Percentiles rank a stretch among this genome's conserved stretches.
phyloP scores from a whole-genome alignment of 2,888 invertebrate genomes.

The Caenorhabditis wallacei region DNA sequence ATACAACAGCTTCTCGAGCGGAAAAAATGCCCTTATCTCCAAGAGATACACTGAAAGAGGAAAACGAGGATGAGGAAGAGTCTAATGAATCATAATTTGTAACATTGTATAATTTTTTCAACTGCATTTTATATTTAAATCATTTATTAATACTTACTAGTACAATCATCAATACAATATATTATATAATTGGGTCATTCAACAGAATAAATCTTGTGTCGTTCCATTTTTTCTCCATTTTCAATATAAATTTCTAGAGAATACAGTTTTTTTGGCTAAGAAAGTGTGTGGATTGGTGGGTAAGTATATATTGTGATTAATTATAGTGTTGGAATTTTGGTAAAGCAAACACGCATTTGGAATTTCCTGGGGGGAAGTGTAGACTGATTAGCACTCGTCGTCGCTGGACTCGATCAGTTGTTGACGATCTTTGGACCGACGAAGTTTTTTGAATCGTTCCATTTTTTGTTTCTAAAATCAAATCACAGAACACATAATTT shows the following conservation, averaged over 20 bases:
- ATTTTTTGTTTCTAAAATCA: conserved; percentile 57
- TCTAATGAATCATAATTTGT: not conserved
- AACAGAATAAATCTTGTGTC: conserved; percentile 42
- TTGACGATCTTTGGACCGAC: conserved; percentile 63
- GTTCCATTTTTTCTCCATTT: conserved; percentile 14
- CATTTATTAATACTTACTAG: conserved; percentile 19
- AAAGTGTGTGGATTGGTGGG: conserved; percentile 2
- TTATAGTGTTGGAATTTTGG: conserved; percentile 51
- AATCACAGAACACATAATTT: conserved; percentile 21
- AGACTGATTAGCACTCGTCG: conserved; percentile 49
- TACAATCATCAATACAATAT: conserved; percentile 11
- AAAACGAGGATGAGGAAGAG: conserved; percentile 47
- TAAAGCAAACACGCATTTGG: conserved; percentile 55
- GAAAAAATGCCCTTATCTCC: conserved; percentile 45
- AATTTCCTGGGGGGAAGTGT: not conserved
- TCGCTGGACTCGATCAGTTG: conserved; percentile 66
- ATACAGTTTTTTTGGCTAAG: conserved; percentile 20
- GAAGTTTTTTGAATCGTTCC: conserved; percentile 58
- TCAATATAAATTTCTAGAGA: not conserved
- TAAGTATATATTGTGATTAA: conserved; percentile 1
- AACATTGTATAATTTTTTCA: not conserved
- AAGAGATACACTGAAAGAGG: conserved; percentile 37
- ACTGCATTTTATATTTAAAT: conserved; percentile 1
- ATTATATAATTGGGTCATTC: conserved; percentile 9
- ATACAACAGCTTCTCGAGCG: conserved; percentile 17